Percentiles rank a stretch among this genome's conserved stretches.
These are phyloP conservation scores for Parnassius glacialis DNA, from an alignment of 2,888 invertebrate genomes.

Conservation along the genomic window DNA sequence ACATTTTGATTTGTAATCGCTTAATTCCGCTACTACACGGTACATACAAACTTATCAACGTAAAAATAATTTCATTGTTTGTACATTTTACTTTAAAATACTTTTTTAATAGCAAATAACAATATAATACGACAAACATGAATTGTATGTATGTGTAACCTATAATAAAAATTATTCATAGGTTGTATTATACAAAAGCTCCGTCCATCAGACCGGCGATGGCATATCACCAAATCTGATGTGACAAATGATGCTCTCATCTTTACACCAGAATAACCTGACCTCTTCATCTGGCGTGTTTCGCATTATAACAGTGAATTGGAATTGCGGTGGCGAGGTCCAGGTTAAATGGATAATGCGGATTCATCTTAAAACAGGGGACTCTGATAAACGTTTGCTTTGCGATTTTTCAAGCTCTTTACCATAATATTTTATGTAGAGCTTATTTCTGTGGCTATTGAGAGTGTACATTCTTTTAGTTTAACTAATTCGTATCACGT, in stretches of 20 bases:
- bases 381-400: conserved; percentile 51
- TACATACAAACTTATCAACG: no score
- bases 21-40: no score
- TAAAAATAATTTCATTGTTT: no score
- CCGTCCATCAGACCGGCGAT: conserved; percentile 64
- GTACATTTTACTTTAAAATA: no score
- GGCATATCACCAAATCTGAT: conserved; percentile 71
- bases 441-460: conserved; percentile 26
- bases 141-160: neutral
- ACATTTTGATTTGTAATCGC: no score
- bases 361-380: conserved; percentile 57
- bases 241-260: conserved; percentile 67
- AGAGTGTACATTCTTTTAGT: neutral
- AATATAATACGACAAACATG: conserved; percentile 20
- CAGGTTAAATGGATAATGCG: conserved; percentile 39
- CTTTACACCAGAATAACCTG: conserved; percentile 43
- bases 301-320: conserved; percentile 17
- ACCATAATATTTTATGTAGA: conserved; percentile 16
- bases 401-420: conserved; percentile 14
- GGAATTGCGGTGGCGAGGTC: conserved; percentile 33
- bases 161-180: conserved; percentile 61
- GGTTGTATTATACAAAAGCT: conserved; percentile 65
- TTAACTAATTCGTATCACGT: no score
- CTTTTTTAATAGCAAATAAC: no score
- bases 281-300: conserved; percentile 33